phyloP scores from a whole-genome alignment of 2,113 vertebrate genomes.

The Paedocypris sp. region DNA sequence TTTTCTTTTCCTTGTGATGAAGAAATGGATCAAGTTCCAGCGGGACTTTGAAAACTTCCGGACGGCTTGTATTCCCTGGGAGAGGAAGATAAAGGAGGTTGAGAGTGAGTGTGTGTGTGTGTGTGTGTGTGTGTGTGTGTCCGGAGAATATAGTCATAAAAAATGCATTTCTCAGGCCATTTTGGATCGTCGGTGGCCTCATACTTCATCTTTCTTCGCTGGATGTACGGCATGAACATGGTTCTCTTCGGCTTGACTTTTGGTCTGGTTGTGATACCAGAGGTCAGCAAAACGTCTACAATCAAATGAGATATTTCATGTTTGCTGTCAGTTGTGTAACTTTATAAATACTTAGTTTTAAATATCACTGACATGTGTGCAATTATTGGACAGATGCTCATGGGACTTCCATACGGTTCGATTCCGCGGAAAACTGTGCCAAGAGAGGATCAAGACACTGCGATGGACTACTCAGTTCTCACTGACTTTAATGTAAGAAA shows the following conservation, averaged over 20 bases:
- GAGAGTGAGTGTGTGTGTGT: conserved; percentile 73
- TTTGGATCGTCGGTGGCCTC: conserved; percentile 96
- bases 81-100: conserved; percentile 98
- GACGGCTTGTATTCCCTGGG: conserved; percentile 95
- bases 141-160: too few relatives aligned
- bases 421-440: conserved; percentile 93
- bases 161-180: conserved; percentile 84
- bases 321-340: not conserved
- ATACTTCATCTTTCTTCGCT: conserved; percentile 96
- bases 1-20: not conserved
- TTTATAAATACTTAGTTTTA: not conserved
- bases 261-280: conserved; percentile 91
- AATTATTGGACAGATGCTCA: conserved; percentile 66
- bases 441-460: conserved; percentile 73
- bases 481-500: conserved; percentile 91
- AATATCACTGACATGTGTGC: not conserved
- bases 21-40: conserved; percentile 99
- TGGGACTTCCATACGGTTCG: conserved; percentile 90
- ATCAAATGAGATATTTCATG: too few relatives aligned
- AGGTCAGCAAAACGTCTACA: conserved; percentile 70
- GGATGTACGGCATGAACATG: conserved; percentile 98
- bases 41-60: conserved; percentile 95
- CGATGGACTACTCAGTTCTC: conserved; percentile 91
- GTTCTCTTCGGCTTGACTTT: conserved; percentile 94
- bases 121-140: conserved; percentile 59